phyloP scores from a whole-genome alignment of 2,797 vertebrate genomes.

The Molossus alvarezi region DNA sequence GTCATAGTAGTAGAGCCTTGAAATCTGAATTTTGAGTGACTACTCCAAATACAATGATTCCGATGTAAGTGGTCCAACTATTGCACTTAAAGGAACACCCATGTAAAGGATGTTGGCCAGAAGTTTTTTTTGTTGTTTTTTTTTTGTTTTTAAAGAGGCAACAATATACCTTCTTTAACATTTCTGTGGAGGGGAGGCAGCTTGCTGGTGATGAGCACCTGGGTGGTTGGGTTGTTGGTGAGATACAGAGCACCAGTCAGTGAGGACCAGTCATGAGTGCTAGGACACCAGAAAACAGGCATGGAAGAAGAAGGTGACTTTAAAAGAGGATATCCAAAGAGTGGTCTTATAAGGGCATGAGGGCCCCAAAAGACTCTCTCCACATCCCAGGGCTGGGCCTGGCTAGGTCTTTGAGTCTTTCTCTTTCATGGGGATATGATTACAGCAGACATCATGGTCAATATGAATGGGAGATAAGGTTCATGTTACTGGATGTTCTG shows the following conservation, averaged over 20 bases:
- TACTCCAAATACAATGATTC: not conserved
- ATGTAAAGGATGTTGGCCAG: not conserved
- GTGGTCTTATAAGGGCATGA: not conserved
- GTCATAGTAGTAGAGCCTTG: not conserved
- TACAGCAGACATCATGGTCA: not conserved
- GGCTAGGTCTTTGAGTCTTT: not conserved
- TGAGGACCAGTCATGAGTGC: not conserved
- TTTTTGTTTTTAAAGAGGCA: not conserved
- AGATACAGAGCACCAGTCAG: not conserved
- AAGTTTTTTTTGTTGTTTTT: not conserved
- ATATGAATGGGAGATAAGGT: constrained; percentile 21
- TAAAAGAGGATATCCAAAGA: not conserved
- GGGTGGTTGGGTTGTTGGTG: not conserved
- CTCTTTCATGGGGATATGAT: not conserved
- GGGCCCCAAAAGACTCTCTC: not conserved
- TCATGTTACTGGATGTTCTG: constrained; percentile 53
- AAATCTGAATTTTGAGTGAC: not conserved
- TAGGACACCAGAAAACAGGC: not conserved
- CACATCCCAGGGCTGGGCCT: not conserved
- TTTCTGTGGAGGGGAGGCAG: not conserved
- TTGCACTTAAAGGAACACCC: not conserved
- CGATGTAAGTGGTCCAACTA: not conserved
- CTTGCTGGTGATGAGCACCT: not conserved
- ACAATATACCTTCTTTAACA: not conserved
- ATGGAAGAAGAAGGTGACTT: not conserved